Conservation (phyloP, 2,113 vertebrate species). For the Podiceps cristatus region DNA sequence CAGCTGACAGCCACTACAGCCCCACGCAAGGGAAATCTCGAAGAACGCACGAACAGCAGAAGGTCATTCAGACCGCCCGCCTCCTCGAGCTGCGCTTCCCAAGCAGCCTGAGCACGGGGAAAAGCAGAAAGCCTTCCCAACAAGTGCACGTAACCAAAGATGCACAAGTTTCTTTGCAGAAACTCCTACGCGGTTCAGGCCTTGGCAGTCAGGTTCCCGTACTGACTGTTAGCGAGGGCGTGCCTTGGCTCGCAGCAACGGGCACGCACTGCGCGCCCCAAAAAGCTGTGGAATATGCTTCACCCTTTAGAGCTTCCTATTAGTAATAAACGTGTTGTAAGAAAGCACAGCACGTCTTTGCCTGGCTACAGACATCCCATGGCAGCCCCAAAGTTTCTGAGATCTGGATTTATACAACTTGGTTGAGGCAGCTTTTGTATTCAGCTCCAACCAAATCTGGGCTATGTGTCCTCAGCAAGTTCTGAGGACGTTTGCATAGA, state of each 20-base stretch:
- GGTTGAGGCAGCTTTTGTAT: background rate
- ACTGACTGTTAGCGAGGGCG: fast-evolving
- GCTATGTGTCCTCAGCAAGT: background rate
- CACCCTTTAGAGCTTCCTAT: background rate
- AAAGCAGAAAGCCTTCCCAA: background rate
- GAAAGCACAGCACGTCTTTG: background rate
- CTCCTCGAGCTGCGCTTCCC: background rate
- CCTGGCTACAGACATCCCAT: background rate
- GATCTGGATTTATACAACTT: too few species aligned
- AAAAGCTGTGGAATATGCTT: background rate
- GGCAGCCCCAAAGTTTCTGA: background rate
- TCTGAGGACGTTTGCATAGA: background rate
- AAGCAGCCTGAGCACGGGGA: background rate
- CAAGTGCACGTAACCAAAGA: background rate
- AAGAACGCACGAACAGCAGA: background rate
- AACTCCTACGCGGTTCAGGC: background rate
- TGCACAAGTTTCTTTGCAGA: background rate
- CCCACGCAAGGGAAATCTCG: background rate
- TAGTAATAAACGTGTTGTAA: background rate
- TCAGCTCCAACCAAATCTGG: background rate
- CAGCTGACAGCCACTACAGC: background rate
- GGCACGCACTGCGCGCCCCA: background rate
- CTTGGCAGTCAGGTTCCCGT: background rate
- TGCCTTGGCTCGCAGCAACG: background rate
- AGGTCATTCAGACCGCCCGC: background rate